Conservation (phyloP, 2,888 invertebrate species). For the Orchesella flavescens region DNA sequence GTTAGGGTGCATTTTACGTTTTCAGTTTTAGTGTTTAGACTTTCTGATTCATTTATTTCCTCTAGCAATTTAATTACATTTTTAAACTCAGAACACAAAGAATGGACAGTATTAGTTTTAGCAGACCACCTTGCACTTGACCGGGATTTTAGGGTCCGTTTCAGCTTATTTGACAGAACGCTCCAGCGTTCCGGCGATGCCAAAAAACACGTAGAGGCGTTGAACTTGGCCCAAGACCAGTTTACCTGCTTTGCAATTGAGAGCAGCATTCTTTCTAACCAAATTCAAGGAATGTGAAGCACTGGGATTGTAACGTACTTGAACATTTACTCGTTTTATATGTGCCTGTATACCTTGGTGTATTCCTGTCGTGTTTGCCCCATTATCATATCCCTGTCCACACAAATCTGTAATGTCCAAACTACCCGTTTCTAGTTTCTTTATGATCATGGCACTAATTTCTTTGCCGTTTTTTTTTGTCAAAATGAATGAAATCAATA, state of each 20-base stretch:
- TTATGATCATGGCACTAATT: slow-evolving; percentile 7
- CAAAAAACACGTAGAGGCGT: slow-evolving; percentile 37
- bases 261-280: slow-evolving; percentile 37
- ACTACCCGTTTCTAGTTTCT: not conserved
- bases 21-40: not conserved
- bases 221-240: slow-evolving; percentile 37
- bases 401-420: slow-evolving; percentile 32
- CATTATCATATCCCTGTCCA: slow-evolving; percentile 56
- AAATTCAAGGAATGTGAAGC: slow-evolving; percentile 30
- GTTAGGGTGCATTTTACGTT: too few relatives aligned
- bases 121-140: slow-evolving; percentile 47
- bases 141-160: slow-evolving; percentile 23
- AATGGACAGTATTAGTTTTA: slow-evolving; percentile 20
- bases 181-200: slow-evolving; percentile 31
- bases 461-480: slow-evolving; percentile 29
- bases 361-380: slow-evolving; percentile 46
- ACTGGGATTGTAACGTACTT: slow-evolving; percentile 36
- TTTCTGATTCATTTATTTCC: not conserved
- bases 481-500: slow-evolving; percentile 20
- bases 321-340: not conserved
- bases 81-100: not conserved
- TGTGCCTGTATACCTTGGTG: slow-evolving; percentile 44
- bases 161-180: not conserved
- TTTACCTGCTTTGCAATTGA: slow-evolving; percentile 11
- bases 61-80: slow-evolving; percentile 1